Evolutionary conservation across 2,113 vertebrate species (phyloP).

Genomic region (Herpetotheres cachinnans): DNA sequence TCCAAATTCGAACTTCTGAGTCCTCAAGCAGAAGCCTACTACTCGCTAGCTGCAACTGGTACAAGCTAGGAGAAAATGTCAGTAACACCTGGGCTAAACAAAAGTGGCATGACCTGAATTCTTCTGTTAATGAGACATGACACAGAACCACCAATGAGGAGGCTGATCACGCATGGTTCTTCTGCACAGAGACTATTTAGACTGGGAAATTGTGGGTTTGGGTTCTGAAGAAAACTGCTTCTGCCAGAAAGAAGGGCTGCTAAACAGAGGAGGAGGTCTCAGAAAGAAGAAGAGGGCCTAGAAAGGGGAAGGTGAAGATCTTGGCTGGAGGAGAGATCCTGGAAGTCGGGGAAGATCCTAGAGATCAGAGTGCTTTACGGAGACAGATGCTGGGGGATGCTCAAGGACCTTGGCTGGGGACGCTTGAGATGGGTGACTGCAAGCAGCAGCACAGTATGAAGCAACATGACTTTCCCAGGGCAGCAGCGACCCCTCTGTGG

Average conservation of each 20-base stretch:
- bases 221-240: neutral
- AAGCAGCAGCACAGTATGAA: neutral
- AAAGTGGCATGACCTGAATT: neutral
- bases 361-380: neutral
- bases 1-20: neutral
- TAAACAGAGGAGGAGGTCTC: neutral
- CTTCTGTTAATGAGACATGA: neutral
- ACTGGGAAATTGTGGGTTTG: neutral
- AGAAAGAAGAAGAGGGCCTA: neutral
- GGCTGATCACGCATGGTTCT: neutral
- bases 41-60: rapidly evolving
- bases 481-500: neutral
- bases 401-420: neutral
- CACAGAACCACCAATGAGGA: neutral
- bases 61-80: neutral
- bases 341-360: neutral
- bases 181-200: neutral
- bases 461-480: neutral
- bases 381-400: neutral
- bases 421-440: neutral
- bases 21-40: neutral
- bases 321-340: neutral
- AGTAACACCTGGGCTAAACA: neutral
- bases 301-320: neutral
- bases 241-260: neutral